Base-by-base conservation (phyloP, 2,113 vertebrate genomes). In the Coregonus clupeaformis region DNA sequence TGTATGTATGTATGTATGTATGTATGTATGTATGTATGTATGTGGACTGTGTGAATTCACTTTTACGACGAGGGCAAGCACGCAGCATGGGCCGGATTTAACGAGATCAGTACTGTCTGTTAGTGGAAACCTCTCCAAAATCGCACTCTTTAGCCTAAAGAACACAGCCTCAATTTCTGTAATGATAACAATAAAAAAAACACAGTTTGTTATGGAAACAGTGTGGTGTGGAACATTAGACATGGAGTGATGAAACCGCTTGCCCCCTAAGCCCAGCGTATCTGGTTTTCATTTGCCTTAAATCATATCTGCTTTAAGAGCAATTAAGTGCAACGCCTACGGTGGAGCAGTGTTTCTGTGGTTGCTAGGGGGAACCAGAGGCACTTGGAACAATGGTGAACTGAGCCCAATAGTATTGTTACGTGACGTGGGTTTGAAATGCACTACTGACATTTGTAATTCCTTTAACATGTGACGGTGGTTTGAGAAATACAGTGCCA, bases 261-360 rank as follows among this genome's bases (percentile, higher is more conserved):
- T 30, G 52, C 74, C 78, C 75, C 75, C 55, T 68, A 78, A 88
- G 76, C 71, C 68, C 71, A 49, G 59, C 7, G 7, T 76, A 80
- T 82, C 87, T 89, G 85, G 77, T 77, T 86, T 79, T 86, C 67
- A 87, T 89, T 87, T 84, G 76, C 76, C 49, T 83, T 79, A 79
- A 86, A 86, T 84, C 80, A 87, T 77, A 86, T 84, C 77, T 78
- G 73, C 77, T 84, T 88, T 87, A 83, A 67, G 80, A 84, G 80
- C 80, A 83, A 80, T 86, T 85, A 80, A 69, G 84, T 67, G 77
- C 78, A 74, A 68, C 71, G 82, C 47, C 77, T 71, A 76, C 74
- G 74, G 76, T 77, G 72, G 75, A 68, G 45, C 13, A 6, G 24
- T 84, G 84, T 86, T 88, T 83, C 71, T 77, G 68, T 14, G 24